phyloP scores from a whole-genome alignment of 2,113 vertebrate genomes.

The Thunnus thynnus region DNA sequence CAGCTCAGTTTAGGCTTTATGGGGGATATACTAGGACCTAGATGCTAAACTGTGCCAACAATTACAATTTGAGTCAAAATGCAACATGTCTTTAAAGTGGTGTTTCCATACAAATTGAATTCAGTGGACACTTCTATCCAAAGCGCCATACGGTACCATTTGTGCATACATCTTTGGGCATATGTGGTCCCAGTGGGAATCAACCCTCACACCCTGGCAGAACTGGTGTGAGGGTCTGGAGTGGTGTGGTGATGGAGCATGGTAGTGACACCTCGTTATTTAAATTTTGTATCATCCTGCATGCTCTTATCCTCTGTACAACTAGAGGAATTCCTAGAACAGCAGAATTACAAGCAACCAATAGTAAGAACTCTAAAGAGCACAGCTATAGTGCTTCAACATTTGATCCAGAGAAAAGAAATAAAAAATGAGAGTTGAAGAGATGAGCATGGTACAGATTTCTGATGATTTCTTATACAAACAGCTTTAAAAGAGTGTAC shows the following conservation, averaged over 20 bases:
- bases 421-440: constrained; percentile 17
- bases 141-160: constrained; percentile 11
- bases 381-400: background rate
- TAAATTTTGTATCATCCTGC: background rate
- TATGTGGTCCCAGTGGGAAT: constrained; percentile 49
- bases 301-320: background rate
- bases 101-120: background rate
- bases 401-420: background rate
- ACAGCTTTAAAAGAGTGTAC: constrained; percentile 78
- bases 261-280: constrained; percentile 21
- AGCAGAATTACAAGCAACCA: background rate
- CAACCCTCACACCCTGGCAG: constrained; percentile 29
- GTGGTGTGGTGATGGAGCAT: background rate
- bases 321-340: background rate
- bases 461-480: constrained; percentile 4
- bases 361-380: constrained; percentile 8
- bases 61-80: background rate
- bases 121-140: background rate
- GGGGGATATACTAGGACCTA: background rate
- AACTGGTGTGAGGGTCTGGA: background rate
- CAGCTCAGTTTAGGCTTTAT: no score
- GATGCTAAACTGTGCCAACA: constrained; percentile 1
- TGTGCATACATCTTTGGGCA: constrained; percentile 28
- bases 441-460: background rate
- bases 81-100: background rate